Percentiles rank a stretch among this genome's conserved stretches.
Conservation (phyloP, 2,113 vertebrate genomes). For the Clarias magur region DNA sequence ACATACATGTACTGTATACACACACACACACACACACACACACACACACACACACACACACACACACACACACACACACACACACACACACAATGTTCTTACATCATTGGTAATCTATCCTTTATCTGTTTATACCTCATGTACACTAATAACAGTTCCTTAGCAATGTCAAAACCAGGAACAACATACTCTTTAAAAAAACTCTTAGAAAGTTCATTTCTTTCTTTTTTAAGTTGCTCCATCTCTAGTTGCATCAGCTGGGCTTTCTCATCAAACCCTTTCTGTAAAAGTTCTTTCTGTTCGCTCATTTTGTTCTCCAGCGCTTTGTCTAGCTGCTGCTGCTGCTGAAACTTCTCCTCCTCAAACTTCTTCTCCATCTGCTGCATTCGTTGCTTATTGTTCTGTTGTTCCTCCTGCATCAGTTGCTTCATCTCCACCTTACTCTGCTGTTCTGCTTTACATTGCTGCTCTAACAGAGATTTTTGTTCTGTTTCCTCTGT, state of each 20-base stretch:
- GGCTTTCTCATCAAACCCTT: slow-evolving; percentile 48
- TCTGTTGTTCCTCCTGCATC: slow-evolving; percentile 30
- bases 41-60: no score
- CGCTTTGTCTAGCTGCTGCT: slow-evolving; percentile 44
- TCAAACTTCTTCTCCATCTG: slow-evolving; percentile 50
- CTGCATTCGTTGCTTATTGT: slow-evolving; percentile 39
- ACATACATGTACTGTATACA: no score
- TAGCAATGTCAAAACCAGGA: background rate
- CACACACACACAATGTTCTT: no score
- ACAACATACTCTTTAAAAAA: background rate
- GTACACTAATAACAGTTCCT: background rate
- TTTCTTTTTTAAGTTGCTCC: slow-evolving; percentile 27
- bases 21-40: no score
- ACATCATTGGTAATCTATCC: no score
- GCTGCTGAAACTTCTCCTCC: slow-evolving; percentile 42
- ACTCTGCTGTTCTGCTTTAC: slow-evolving; percentile 42
- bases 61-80: no score
- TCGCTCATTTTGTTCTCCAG: slow-evolving; percentile 57
- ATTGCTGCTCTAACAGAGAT: slow-evolving; percentile 44
- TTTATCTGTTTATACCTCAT: background rate
- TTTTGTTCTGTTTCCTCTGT: slow-evolving; percentile 45
- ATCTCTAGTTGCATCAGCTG: slow-evolving; percentile 54
- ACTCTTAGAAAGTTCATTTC: background rate
- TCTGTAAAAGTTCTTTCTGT: slow-evolving; percentile 41
- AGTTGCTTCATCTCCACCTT: slow-evolving; percentile 33